Evolutionary conservation across 2,888 invertebrate genomes (phyloP).

Genomic region (Pristionchus japonicus): DNA sequence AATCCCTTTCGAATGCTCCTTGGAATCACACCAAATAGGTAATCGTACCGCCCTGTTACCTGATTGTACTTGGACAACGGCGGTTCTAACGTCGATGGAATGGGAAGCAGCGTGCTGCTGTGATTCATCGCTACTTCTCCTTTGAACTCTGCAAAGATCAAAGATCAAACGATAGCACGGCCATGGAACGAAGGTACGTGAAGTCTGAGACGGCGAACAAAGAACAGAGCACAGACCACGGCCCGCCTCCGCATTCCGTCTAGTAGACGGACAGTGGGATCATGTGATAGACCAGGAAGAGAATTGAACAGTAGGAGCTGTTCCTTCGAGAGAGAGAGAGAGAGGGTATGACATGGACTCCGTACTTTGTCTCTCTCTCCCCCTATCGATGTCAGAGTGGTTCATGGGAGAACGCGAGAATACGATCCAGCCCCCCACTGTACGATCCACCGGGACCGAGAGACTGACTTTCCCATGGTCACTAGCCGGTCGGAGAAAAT

Average conservation of each 20-base stretch:
- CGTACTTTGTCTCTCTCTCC: background rate
- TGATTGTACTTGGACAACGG: constrained; percentile 17
- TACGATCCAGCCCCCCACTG: background rate
- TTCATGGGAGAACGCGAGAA: background rate
- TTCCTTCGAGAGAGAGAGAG: background rate
- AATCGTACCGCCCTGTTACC: background rate
- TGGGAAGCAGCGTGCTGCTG: constrained; percentile 11
- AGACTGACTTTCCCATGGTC: background rate
- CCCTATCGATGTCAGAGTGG: background rate
- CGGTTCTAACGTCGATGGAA: background rate
- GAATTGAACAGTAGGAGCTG: background rate
- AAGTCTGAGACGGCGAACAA: background rate
- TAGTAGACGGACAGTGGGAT: too few species aligned
- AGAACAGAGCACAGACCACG: background rate
- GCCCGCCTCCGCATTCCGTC: background rate
- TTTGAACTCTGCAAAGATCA: background rate
- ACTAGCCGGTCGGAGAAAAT: background rate
- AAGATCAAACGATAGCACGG: background rate
- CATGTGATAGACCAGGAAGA: background rate
- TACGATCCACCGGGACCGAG: background rate
- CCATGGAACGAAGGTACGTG: background rate
- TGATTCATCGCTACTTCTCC: background rate
- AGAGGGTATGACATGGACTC: background rate
- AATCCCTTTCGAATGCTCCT: too few species aligned
- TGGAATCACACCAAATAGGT: too few species aligned